A percentile compares a stretch with the other conserved stretches of the same genome.
These are phyloP conservation scores for Danio albolineatus DNA, from an alignment of 2,797 vertebrate genomes.

Conservation along the genomic window DNA sequence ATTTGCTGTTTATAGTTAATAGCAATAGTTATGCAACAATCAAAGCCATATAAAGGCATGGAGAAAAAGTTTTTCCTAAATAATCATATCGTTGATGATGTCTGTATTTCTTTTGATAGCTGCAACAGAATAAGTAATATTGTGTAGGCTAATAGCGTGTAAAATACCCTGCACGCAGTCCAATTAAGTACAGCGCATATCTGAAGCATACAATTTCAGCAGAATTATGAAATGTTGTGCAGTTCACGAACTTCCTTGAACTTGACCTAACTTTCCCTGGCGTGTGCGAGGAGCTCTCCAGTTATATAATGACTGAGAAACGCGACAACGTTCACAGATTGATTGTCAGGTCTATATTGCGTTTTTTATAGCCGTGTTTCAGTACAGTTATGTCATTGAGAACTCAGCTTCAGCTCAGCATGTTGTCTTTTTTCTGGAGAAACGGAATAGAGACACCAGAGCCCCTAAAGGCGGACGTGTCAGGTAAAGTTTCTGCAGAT, in stretches of 20 bases:
- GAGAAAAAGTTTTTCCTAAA: too few species aligned
- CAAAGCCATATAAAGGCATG: background rate
- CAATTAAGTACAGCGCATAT: background rate
- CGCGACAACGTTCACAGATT: background rate
- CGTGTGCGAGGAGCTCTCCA: background rate
- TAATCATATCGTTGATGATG: too few species aligned
- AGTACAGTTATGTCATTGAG: background rate
- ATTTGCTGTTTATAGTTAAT: background rate
- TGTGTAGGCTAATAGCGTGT: too few species aligned
- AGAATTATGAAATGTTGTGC: background rate
- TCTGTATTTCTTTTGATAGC: too few species aligned
- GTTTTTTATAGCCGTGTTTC: background rate
- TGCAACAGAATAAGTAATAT: too few species aligned
- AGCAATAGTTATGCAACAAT: background rate
- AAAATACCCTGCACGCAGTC: too few species aligned
- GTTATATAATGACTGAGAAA: slow-evolving; percentile 16
- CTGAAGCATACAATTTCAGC: background rate
- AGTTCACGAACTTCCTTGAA: background rate
- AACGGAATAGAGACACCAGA: slow-evolving; percentile 70
- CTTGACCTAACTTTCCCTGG: background rate
- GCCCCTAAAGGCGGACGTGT: slow-evolving; percentile 70
- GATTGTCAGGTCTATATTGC: background rate
- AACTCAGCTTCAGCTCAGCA: background rate
- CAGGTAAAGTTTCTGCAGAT: slow-evolving; percentile 65
- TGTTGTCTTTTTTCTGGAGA: slow-evolving; percentile 52